Base-by-base conservation (phyloP, 2,113 vertebrate genomes). In the Neoarius graeffei region DNA sequence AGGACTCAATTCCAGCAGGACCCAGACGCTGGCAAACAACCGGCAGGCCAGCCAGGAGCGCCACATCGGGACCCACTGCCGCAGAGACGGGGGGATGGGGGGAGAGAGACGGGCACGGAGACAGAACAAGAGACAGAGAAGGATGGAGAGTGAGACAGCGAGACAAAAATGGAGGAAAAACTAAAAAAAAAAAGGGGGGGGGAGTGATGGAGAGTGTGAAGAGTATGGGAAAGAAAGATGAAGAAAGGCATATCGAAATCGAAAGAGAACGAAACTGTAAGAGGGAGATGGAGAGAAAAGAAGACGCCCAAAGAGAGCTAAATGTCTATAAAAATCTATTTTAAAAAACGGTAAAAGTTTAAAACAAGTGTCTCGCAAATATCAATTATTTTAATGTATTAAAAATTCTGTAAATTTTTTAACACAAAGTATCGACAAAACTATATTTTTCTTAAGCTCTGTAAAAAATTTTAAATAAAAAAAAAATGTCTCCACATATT, bases 1-100 rank as follows among this genome's bases (percentile, higher is more conserved):
- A 97, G 98, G 98, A 97, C 84, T 86, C 97, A 97, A 98, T 99
- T 99, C 98, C 98, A 97, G 93, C 92, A 96, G 98, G 98, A 99
- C 96, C 97, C 94, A 54, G 42, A 76, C 80, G 94, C 97, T 97
- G 97, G 97, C 98, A 99, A 99, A 99, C 98, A 99, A 99, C 97
- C 98, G 97, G 97, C 97, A 99, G 98, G 94, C 96, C 95, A 97
- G 97, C 97, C 96, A 97, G 96, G 94, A 96, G 97, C 96, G 97
- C 96, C 97, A 96, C 96, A 87, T 91, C 96, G 97, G 97, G 97
- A 98, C 97, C 94, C 81, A 9, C 9, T 64, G 81, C 57, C 84
- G 60, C 80, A 71, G 62, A 82, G 67, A 82, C 35, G 56, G 54
- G 71, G 71, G 69, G 30, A 62, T 50, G 11, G 69, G 76, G 27